phyloP scores from a whole-genome alignment of 2,888 invertebrate species.

The Epinotia demarniana region DNA sequence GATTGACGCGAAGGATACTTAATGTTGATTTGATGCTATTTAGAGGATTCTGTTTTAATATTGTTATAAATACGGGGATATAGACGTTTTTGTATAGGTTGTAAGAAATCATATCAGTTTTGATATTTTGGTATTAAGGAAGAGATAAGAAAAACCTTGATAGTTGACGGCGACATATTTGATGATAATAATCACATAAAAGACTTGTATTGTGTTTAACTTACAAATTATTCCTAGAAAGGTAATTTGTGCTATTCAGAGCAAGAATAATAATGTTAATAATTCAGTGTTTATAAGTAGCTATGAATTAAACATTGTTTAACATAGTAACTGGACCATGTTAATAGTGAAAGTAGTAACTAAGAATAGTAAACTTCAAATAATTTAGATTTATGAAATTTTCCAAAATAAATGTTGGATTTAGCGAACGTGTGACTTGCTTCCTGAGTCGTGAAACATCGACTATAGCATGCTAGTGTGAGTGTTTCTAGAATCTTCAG shows the following conservation, averaged over 20 bases:
- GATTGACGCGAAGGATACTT: conserved; percentile 32
- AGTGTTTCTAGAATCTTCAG: too few relatives aligned
- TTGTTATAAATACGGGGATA: neutral
- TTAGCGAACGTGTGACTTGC: too few relatives aligned
- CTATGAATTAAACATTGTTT: conserved; percentile 31
- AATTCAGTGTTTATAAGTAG: conserved; percentile 1
- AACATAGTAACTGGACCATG: conserved; percentile 14
- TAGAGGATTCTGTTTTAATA: neutral
- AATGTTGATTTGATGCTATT: conserved; percentile 25
- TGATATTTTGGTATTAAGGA: conserved; percentile 6
- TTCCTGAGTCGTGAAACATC: too few relatives aligned
- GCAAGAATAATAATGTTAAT: conserved; percentile 36
- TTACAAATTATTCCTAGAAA: neutral
- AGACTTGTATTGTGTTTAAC: neutral
- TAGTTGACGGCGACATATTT: neutral
- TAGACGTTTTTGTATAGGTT: neutral
- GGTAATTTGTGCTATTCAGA: conserved; percentile 24
- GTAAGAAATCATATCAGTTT: conserved; percentile 8
- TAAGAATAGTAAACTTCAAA: neutral
- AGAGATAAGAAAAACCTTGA: conserved; percentile 20
- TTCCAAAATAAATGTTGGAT: neutral
- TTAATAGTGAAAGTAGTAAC: conserved; percentile 24
- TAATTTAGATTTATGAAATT: neutral
- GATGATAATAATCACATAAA: neutral
- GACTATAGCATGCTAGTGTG: too few relatives aligned